Evolutionary conservation across 37 sponge, comb jelly and placozoan species (phyloP).

Genomic region (Haliclona indistincta): DNA sequence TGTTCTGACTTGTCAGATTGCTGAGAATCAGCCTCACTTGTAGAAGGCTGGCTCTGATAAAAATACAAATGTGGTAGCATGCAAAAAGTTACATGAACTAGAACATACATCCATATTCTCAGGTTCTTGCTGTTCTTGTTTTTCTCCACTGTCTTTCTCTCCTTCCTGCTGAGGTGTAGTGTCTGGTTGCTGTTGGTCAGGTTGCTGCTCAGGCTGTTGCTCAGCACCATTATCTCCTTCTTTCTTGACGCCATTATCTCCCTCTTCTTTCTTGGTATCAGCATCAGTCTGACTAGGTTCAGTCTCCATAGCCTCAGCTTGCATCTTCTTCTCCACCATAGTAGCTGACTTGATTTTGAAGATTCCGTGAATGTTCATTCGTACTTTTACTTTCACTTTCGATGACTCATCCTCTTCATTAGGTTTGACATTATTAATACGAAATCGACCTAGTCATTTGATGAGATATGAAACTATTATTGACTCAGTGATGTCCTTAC

Average conservation of each 20-base stretch:
- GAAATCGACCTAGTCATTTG: conserved; percentile 59
- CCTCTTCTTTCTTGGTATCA: background rate
- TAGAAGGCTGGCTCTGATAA: too few species aligned
- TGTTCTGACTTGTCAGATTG: background rate
- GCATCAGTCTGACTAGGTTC: background rate
- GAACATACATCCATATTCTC: too few species aligned
- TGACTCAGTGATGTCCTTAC: background rate
- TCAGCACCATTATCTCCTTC: too few species aligned
- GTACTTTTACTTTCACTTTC: conserved; percentile 94
- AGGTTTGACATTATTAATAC: conserved; percentile 76
- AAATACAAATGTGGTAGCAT: too few species aligned
- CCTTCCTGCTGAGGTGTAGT: background rate
- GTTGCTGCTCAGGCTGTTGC: background rate
- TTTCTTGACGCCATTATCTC: too few species aligned
- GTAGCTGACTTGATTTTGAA: conserved; percentile 75
- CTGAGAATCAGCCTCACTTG: background rate
- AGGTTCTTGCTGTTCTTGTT: background rate
- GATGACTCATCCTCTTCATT: conserved; percentile 76
- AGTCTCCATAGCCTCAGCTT: conserved; percentile 23
- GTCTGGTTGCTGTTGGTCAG: background rate
- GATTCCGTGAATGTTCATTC: conserved; percentile 88
- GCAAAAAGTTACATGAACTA: too few species aligned
- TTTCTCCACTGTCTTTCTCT: background rate
- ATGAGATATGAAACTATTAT: conserved; percentile 2
- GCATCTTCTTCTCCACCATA: conserved; percentile 48